phyloP scores from a whole-genome alignment of 1,140 invertebrate species.

The Pseudomyrmex gracilis region DNA sequence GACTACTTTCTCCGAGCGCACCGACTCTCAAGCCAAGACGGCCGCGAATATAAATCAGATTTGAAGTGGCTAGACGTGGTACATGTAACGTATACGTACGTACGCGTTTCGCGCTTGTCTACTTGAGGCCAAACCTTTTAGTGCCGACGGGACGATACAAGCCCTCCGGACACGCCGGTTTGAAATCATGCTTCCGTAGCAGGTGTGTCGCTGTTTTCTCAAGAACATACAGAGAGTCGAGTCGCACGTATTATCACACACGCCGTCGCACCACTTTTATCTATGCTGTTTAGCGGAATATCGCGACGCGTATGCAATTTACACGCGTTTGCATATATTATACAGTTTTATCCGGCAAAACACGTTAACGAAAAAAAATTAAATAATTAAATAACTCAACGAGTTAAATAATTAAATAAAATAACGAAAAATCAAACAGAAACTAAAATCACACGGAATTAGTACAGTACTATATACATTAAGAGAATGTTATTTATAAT shows the following conservation, averaged over 20 bases:
- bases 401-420: slow-evolving; percentile 16
- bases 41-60: slow-evolving; percentile 73
- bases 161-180: slow-evolving; percentile 35
- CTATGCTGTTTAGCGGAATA: slow-evolving; percentile 10
- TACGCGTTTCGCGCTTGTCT: slow-evolving; percentile 61
- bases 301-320: slow-evolving; percentile 1
- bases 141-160: slow-evolving; percentile 30
- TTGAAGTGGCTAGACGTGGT: slow-evolving; percentile 67
- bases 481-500: no score
- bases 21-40: slow-evolving; percentile 51
- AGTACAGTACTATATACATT: no score
- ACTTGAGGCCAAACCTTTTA: slow-evolving; percentile 45
- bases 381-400: slow-evolving; percentile 20
- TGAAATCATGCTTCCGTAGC: slow-evolving; percentile 50
- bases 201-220: slow-evolving; percentile 49
- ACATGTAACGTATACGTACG: slow-evolving; percentile 14
- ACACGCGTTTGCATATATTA: not conserved
- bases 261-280: slow-evolving; percentile 13
- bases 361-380: not conserved
- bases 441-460: no score
- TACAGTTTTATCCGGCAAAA: not conserved
- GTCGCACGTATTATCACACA: slow-evolving; percentile 31
- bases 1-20: slow-evolving; percentile 48
- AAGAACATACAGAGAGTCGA: slow-evolving; percentile 32
- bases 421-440: slow-evolving; percentile 4